These are phyloP conservation scores for Intellagama lesueurii DNA, from an alignment of 2,797 vertebrate genomes.

Conservation along the genomic window DNA sequence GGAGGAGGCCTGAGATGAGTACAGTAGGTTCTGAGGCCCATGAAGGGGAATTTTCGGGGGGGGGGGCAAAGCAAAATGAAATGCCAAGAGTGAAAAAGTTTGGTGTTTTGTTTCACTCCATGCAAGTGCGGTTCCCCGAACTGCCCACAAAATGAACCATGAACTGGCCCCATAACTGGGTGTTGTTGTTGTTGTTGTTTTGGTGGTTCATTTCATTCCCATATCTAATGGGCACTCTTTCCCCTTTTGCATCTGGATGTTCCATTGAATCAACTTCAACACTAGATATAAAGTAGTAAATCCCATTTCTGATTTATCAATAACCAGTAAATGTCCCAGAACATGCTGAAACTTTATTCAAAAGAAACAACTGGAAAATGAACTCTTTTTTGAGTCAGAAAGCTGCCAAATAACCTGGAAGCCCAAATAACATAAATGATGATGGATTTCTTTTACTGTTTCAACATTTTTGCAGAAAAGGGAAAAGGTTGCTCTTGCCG, in stretches of 20 bases:
- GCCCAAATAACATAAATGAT: constrained; percentile 15
- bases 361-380: constrained; percentile 1
- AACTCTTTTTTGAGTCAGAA: constrained; percentile 11
- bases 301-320: background rate
- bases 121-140: too few relatives aligned
- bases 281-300: background rate
- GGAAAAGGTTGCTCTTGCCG: constrained; percentile 9
- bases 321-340: background rate
- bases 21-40: too few relatives aligned
- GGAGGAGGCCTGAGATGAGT: too few relatives aligned
- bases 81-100: too few relatives aligned
- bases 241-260: background rate
- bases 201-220: background rate
- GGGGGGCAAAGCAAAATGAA: too few relatives aligned
- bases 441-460: background rate
- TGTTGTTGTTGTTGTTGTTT: too few relatives aligned
- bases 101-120: too few relatives aligned
- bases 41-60: too few relatives aligned
- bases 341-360: background rate
- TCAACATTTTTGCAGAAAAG: background rate
- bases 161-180: too few relatives aligned
- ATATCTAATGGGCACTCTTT: background rate
- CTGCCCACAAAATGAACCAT: too few relatives aligned
- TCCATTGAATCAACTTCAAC: background rate
- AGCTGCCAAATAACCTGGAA: constrained; percentile 20